Evolutionary conservation across 2,888 invertebrate species (phyloP).

Genomic region (Cybosia mesomella): DNA sequence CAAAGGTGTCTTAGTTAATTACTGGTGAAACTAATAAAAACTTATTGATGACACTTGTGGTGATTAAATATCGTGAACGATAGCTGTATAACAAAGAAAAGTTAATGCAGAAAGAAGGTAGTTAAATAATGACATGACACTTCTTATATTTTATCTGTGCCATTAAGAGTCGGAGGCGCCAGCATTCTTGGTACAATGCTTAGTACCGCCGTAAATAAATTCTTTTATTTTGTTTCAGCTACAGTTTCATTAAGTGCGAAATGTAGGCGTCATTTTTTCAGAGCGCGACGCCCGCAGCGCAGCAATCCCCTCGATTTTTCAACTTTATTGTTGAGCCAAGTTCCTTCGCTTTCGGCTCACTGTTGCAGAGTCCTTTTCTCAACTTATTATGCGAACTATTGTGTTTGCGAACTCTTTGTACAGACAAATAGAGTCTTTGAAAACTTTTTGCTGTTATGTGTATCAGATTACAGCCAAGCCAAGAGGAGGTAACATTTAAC

Average conservation of each 20-base stretch:
- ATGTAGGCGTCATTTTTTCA: slow-evolving; percentile 80
- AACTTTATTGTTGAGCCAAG: slow-evolving; percentile 81
- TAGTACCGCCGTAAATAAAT: slow-evolving; percentile 75
- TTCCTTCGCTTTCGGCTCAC: slow-evolving; percentile 62
- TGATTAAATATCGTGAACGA: neutral
- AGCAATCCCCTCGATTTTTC: slow-evolving; percentile 82
- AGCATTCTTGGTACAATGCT: slow-evolving; percentile 75
- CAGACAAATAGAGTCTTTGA: slow-evolving; percentile 40
- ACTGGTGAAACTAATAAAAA: neutral
- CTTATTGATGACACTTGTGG: neutral
- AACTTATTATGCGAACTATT: slow-evolving; percentile 69
- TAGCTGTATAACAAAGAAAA: slow-evolving; percentile 19
- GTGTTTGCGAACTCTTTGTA: slow-evolving; percentile 49
- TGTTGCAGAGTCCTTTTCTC: slow-evolving; percentile 59
- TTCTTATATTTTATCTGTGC: slow-evolving; percentile 68
- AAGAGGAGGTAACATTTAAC: neutral
- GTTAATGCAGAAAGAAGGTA: slow-evolving; percentile 51
- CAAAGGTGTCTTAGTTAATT: neutral
- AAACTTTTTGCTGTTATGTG: slow-evolving; percentile 42
- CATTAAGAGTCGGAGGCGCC: slow-evolving; percentile 71
- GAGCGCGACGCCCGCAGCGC: slow-evolving; percentile 72
- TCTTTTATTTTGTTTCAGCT: slow-evolving; percentile 82
- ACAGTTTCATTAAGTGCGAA: slow-evolving; percentile 86
- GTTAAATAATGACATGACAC: slow-evolving; percentile 56
- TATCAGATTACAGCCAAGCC: slow-evolving; percentile 11